phyloP scores from a whole-genome alignment of 2,888 invertebrate species.

The Leptinotarsa juncta region DNA sequence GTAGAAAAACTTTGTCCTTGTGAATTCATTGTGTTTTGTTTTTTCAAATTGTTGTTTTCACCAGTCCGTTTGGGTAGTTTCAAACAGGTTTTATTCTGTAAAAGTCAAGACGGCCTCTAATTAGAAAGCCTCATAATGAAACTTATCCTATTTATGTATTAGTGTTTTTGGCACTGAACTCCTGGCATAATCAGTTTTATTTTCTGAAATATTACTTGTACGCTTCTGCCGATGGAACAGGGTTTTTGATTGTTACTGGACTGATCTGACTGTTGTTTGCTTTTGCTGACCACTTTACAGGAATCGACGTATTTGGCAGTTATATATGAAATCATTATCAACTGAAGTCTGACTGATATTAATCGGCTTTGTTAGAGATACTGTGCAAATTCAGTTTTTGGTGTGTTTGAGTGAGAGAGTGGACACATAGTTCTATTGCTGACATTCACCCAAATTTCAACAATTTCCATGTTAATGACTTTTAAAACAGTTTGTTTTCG shows the following conservation, averaged over 20 bases:
- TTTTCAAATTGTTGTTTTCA: neutral
- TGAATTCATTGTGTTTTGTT: too few relatives aligned
- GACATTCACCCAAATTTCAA: constrained; percentile 24
- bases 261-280: constrained; percentile 36
- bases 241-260: constrained; percentile 35
- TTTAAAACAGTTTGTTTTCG: neutral
- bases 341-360: constrained; percentile 33
- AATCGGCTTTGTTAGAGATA: constrained; percentile 34
- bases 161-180: constrained; percentile 25
- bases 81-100: too few relatives aligned
- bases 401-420: constrained; percentile 29
- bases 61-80: neutral
- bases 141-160: too few relatives aligned
- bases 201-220: constrained; percentile 37
- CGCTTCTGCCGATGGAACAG: constrained; percentile 35
- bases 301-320: neutral
- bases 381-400: constrained; percentile 30
- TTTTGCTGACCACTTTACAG: constrained; percentile 1
- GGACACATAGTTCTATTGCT: constrained; percentile 26
- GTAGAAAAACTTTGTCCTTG: too few relatives aligned
- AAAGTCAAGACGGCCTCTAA: too few relatives aligned
- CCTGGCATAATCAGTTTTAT: constrained; percentile 23
- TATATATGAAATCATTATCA: constrained; percentile 12
- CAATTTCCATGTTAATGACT: neutral
- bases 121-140: too few relatives aligned